Conservation (phyloP, 2,113 vertebrate genomes). For the Stegostoma tigrinum region DNA sequence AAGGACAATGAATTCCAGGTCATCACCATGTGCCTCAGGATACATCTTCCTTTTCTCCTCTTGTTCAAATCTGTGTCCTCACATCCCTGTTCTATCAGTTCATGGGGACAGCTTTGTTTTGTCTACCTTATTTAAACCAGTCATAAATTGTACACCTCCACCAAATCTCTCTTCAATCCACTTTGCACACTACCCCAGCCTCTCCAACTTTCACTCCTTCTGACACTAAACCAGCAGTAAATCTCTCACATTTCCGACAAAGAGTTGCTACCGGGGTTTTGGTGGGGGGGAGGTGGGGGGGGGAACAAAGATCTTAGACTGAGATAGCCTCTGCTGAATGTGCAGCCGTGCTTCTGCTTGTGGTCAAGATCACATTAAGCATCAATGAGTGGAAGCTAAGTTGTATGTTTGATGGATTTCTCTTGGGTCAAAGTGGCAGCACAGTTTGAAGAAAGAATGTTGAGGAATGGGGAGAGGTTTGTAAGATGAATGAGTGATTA, state of each 20-base stretch:
- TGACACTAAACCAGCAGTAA: neutral
- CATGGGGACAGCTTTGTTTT: neutral
- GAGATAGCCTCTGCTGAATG: neutral
- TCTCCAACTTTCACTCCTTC: neutral
- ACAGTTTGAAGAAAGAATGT: neutral
- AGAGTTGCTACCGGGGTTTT: no score
- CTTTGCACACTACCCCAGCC: no score
- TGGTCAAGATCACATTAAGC: neutral
- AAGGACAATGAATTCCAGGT: no score
- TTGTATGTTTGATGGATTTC: neutral
- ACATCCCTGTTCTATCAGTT: neutral
- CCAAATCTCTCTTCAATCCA: neutral
- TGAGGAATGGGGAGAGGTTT: neutral
- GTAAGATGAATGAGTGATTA: neutral
- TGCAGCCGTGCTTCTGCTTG: neutral
- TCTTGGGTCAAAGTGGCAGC: neutral
- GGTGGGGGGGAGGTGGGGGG: no score
- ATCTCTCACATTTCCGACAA: neutral
- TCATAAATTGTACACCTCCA: neutral
- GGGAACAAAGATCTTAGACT: neutral
- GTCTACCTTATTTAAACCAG: neutral
- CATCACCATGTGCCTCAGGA: neutral
- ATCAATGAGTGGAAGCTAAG: neutral
- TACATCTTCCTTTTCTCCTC: neutral
- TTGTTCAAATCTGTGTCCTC: neutral